Conservation (phyloP, 1,140 invertebrate genomes). For the Yoshiicerus persimilis region DNA sequence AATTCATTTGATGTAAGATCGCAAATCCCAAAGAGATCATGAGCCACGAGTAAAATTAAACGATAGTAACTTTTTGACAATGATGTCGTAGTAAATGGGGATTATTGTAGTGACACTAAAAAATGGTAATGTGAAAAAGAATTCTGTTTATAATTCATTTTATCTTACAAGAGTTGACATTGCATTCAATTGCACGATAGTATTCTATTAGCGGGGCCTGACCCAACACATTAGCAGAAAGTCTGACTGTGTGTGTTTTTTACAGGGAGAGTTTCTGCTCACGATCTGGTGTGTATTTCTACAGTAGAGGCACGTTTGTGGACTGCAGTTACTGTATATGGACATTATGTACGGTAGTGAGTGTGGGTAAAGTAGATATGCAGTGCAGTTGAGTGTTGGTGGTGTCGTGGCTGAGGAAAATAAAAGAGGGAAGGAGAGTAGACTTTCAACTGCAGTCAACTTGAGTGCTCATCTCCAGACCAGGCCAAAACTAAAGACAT, state of each 20-base stretch:
- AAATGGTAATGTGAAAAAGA: no score
- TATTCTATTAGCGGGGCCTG: background rate
- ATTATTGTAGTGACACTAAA: no score
- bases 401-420: background rate
- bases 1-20: no score
- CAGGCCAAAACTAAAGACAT: background rate
- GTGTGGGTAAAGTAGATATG: background rate
- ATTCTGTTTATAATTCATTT: background rate
- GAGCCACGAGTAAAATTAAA: no score
- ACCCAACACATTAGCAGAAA: background rate
- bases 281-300: background rate
- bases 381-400: background rate
- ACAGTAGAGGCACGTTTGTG: background rate
- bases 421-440: background rate
- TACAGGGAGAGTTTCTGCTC: background rate
- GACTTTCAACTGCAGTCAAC: constrained; percentile 6
- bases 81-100: no score
- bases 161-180: background rate
- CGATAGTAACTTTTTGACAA: no score
- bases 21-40: no score
- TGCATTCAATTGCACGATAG: background rate
- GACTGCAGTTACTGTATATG: background rate
- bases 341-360: background rate
- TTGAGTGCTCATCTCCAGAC: background rate
- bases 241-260: background rate